Base-by-base conservation (phyloP, 1,140 invertebrate genomes). In the Coptotermes formosanus region DNA sequence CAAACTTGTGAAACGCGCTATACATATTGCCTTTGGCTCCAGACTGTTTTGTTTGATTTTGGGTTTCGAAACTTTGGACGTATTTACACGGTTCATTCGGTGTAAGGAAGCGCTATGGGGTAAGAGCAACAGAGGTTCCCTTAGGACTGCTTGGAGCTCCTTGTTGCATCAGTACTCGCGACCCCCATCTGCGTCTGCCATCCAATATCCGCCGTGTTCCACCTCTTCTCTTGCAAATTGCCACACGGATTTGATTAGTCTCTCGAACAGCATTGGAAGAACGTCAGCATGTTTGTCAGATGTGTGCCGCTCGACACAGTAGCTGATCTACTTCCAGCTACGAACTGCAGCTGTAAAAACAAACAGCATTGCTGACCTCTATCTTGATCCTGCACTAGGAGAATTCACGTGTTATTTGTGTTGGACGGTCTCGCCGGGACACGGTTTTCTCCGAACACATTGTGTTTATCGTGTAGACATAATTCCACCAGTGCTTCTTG, bases 1-100 rank as follows among this genome's bases (percentile, higher is more conserved):
- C 64, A 30, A n/a, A 75, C 64, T 30, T 75, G n/a, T 30, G 64
- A n/a, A 75, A 75, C n/a, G 14, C 64, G n/a, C 64, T 75, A 30
- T 75, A n/a, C 8, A 7, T 75, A 75, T 75, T 75, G 64, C 64
- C 64, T 75, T 30, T 12, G 14, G 64, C 64, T n/a, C 64, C 8
- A 30, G 64, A 8, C 25, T 30, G 64, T 75, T 75, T 75, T 75
- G 64, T 75, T 75, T 75, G 64, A 75, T 75, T 75, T 75, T 75
- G 64, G 64, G n/a, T 75, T 75, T 75, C n/a, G 64, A 75, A 75
- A 75, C 64, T 75, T 75, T 25, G 64, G 64, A 75, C 25, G 64
- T 30, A 75, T 30, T 75, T 75, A 75, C 64, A 75, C 64, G n/a
- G 1, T 75, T 75, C n/a, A 75, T 75, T 75, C 25, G n/a, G n/a